phyloP scores from a whole-genome alignment of 2,888 invertebrate species.

The Coenonympha arcania region DNA sequence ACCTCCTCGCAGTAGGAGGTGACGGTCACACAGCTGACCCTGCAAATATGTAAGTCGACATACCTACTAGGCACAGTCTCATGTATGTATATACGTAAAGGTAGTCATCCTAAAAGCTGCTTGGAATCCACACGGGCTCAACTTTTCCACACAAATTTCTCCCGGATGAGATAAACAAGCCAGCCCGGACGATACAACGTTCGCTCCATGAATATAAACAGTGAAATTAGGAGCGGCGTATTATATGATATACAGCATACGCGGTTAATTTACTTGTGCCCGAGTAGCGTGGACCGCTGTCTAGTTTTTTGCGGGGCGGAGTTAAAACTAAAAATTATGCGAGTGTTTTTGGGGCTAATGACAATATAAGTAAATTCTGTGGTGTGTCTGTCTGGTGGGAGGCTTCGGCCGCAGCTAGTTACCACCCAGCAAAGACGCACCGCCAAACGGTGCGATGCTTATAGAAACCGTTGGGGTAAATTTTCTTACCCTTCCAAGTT shows the following conservation, averaged over 20 bases:
- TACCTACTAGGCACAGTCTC: no score
- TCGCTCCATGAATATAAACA: slow-evolving; percentile 68
- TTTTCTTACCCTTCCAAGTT: no score
- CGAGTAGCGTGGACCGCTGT: slow-evolving; percentile 23
- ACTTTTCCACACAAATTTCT: slow-evolving; percentile 57
- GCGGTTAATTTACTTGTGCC: slow-evolving; percentile 62
- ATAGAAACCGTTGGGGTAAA: no score
- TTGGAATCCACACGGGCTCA: slow-evolving; percentile 35
- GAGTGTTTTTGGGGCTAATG: no score
- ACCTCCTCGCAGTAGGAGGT: no score
- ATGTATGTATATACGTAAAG: neutral
- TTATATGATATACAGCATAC: slow-evolving; percentile 59
- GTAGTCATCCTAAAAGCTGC: slow-evolving; percentile 28
- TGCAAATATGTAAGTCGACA: no score
- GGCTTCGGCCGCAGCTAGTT: no score
- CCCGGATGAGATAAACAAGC: slow-evolving; percentile 59
- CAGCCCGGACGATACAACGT: slow-evolving; percentile 44
- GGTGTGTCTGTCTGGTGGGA: no score
- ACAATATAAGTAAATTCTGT: no score
- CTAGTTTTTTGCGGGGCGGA: slow-evolving; percentile 14
- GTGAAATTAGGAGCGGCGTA: slow-evolving; percentile 55
- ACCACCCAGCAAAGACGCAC: no score
- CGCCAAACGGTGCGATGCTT: no score
- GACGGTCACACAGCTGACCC: no score
- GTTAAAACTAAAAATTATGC: neutral